phyloP scores from a whole-genome alignment of 2,113 vertebrate species.

The Tragulus kanchil region DNA sequence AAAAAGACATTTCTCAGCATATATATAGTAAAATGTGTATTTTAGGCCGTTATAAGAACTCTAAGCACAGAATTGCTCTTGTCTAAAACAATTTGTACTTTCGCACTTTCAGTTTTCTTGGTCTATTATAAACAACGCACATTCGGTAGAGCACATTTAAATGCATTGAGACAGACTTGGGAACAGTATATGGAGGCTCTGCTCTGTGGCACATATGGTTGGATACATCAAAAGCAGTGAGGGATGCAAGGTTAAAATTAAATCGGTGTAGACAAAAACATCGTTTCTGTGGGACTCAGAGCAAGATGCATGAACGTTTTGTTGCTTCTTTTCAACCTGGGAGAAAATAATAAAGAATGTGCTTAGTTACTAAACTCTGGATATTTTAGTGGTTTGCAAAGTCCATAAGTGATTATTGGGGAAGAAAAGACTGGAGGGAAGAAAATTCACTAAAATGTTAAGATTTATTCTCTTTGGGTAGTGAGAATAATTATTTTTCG shows the following conservation, averaged over 20 bases:
- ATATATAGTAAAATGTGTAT: constrained; percentile 68
- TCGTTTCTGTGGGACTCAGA: constrained; percentile 40
- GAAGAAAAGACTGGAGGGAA: neutral
- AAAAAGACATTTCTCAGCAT: constrained; percentile 72
- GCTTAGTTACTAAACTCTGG: neutral
- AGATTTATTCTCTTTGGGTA: neutral
- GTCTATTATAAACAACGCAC: constrained; percentile 80
- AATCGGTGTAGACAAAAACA: constrained; percentile 16
- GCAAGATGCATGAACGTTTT: constrained; percentile 19
- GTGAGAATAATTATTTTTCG: neutral
- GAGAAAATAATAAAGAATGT: neutral
- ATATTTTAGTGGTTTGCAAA: constrained; percentile 29
- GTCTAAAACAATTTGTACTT: constrained; percentile 82
- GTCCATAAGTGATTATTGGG: neutral
- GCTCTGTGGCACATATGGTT: constrained; percentile 55
- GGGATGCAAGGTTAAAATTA: constrained; percentile 67
- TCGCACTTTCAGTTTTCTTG: constrained; percentile 78
- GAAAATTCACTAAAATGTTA: constrained; percentile 22
- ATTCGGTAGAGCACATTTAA: constrained; percentile 79
- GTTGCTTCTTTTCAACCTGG: neutral
- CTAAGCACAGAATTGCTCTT: constrained; percentile 71
- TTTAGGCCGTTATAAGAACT: constrained; percentile 66
- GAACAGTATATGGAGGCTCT: neutral
- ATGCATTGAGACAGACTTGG: constrained; percentile 81
- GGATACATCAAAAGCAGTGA: constrained; percentile 74